Conservation (phyloP, 2,888 invertebrate species). For the Nineta flava region DNA sequence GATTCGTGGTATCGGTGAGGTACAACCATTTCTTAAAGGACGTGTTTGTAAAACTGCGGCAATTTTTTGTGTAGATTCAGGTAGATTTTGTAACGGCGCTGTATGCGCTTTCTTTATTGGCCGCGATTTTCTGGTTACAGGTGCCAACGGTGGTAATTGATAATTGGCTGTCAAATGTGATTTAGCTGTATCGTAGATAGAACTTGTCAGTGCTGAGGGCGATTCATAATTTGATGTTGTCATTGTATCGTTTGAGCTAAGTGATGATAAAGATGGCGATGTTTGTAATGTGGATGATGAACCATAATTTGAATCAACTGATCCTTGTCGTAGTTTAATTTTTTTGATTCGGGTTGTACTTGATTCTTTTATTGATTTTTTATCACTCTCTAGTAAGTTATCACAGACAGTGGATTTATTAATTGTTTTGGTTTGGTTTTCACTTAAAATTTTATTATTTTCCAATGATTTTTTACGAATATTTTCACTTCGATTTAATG, state of each 20-base stretch:
- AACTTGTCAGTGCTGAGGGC: slow-evolving; percentile 5
- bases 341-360: background rate
- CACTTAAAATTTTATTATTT: too few species aligned
- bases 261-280: slow-evolving; percentile 15
- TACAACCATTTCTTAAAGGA: background rate
- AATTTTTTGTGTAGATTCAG: background rate
- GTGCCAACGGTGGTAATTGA: background rate
- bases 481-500: too few species aligned
- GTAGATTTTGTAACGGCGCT: background rate
- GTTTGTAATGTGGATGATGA: background rate
- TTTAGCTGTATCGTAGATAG: slow-evolving; percentile 7
- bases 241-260: slow-evolving; percentile 10
- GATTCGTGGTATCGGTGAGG: background rate
- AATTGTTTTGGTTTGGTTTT: too few species aligned
- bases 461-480: too few species aligned
- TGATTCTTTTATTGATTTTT: background rate
- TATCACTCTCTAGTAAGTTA: too few species aligned
- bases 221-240: slow-evolving; percentile 10
- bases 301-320: slow-evolving; percentile 1
- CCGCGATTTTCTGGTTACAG: background rate
- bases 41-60: slow-evolving; percentile 2
- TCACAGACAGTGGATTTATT: too few species aligned
- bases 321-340: background rate
- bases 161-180: background rate
- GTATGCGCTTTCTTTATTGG: background rate